phyloP scores from a whole-genome alignment of 2,888 invertebrate genomes.

The Meteorus cinctellus region DNA sequence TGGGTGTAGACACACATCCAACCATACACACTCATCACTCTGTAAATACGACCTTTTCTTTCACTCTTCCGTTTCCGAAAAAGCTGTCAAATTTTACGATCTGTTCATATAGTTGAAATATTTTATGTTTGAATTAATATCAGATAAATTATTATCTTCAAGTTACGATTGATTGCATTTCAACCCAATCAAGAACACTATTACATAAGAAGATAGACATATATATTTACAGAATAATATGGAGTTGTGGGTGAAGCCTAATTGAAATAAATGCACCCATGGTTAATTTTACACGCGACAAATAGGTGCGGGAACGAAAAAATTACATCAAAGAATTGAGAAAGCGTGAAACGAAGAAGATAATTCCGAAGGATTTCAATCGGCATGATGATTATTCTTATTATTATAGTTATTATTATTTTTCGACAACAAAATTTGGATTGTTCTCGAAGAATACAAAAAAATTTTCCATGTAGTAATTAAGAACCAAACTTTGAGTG shows the following conservation, averaged over 20 bases:
- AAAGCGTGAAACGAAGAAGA: not conserved
- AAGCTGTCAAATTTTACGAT: not conserved
- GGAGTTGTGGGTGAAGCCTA: not conserved
- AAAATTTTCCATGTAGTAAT: too few relatives aligned
- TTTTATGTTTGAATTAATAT: not conserved
- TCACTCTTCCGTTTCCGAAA: not conserved
- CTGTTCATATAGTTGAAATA: not conserved
- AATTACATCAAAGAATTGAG: constrained; percentile 37
- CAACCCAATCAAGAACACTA: not conserved
- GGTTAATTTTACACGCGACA: constrained; percentile 5
- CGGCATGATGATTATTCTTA: too few relatives aligned
- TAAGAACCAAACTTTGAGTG: too few relatives aligned
- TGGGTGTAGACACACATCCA: constrained; percentile 44
- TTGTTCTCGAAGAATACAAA: too few relatives aligned
- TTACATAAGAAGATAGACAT: too few relatives aligned
- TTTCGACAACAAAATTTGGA: too few relatives aligned
- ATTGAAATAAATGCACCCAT: constrained; percentile 5
- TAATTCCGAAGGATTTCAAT: not conserved
- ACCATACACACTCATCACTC: constrained; percentile 28
- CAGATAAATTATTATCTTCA: not conserved
- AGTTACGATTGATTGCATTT: not conserved
- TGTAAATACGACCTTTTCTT: not conserved
- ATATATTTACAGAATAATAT: not conserved
- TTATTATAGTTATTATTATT: too few relatives aligned
- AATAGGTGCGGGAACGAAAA: constrained; percentile 37